Conservation (phyloP, 2,888 invertebrate species). For the Ellobium chinense region DNA sequence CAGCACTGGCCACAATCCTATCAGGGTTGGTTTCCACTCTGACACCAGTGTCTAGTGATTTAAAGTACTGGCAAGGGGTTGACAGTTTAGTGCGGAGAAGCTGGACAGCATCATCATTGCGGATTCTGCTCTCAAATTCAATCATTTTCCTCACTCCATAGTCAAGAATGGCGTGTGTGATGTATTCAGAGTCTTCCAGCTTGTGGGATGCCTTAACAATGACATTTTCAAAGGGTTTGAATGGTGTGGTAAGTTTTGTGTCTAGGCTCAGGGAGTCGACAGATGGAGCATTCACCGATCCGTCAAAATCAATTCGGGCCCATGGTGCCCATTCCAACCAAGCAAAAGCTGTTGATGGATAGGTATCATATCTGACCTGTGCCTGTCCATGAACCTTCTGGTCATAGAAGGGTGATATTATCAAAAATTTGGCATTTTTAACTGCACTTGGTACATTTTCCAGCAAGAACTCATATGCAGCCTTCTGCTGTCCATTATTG, state of each 20-base stretch:
- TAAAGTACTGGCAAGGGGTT: constrained; percentile 41
- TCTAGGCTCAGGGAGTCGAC: constrained; percentile 44
- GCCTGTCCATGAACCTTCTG: constrained; percentile 15
- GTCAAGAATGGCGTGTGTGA: constrained; percentile 39
- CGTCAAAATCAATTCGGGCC: constrained; percentile 53
- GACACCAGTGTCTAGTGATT: constrained; percentile 44
- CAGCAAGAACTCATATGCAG: neutral
- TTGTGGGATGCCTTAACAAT: constrained; percentile 44
- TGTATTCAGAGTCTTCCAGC: constrained; percentile 40
- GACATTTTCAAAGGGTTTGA: constrained; percentile 39
- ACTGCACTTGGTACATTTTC: neutral
- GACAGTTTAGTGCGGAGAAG: constrained; percentile 41
- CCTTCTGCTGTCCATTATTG: neutral
- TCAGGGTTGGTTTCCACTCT: constrained; percentile 8
- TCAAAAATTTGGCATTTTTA: constrained; percentile 8
- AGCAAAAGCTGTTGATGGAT: constrained; percentile 53
- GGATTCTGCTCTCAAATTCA: constrained; percentile 25
- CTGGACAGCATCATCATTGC: constrained; percentile 25
- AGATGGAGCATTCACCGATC: constrained; percentile 48
- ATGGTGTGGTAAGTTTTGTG: constrained; percentile 50
- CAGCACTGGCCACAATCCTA: constrained; percentile 48
- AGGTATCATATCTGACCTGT: constrained; percentile 45
- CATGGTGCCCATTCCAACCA: constrained; percentile 50
- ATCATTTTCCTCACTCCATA: constrained; percentile 45
- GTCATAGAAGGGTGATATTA: constrained; percentile 21